These are phyloP conservation scores for Belgica antarctica DNA, from an alignment of 2,888 invertebrate genomes.

Conservation along the genomic window DNA sequence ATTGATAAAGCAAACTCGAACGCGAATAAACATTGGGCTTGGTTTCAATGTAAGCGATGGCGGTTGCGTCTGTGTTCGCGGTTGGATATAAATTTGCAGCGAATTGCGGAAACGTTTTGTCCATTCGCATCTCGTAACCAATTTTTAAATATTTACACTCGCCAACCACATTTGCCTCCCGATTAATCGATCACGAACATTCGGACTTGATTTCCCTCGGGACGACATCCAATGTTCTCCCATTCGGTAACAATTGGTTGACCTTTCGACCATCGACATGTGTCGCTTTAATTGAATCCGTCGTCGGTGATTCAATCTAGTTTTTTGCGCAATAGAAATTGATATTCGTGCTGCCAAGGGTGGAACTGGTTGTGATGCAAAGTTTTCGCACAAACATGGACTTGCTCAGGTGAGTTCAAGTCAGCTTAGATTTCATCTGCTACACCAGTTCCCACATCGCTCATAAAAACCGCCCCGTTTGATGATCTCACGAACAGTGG, in stretches of 20 bases:
- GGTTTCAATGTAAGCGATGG: neutral
- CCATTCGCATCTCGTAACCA: neutral
- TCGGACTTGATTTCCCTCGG: neutral
- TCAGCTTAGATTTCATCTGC: too few relatives aligned
- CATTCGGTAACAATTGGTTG: too few relatives aligned
- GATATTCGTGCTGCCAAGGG: too few relatives aligned
- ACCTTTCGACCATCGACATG: neutral
- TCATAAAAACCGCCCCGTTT: too few relatives aligned
- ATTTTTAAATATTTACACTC: slow-evolving; percentile 13
- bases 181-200: neutral
- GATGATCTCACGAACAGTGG: too few relatives aligned
- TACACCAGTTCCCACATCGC: too few relatives aligned
- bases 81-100: neutral
- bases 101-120: slow-evolving; percentile 21
- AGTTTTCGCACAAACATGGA: too few relatives aligned
- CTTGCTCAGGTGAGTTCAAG: too few relatives aligned
- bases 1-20: neutral
- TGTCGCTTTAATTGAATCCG: neutral
- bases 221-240: neutral
- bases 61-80: neutral
- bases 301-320: neutral
- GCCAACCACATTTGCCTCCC: neutral
- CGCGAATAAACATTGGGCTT: neutral
- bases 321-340: neutral
- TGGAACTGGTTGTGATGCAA: too few relatives aligned